Percentiles rank a stretch among this genome's conserved stretches.
These are phyloP conservation scores for Brachycybe producta DNA, from an alignment of 2,888 invertebrate genomes.

Conservation along the genomic window DNA sequence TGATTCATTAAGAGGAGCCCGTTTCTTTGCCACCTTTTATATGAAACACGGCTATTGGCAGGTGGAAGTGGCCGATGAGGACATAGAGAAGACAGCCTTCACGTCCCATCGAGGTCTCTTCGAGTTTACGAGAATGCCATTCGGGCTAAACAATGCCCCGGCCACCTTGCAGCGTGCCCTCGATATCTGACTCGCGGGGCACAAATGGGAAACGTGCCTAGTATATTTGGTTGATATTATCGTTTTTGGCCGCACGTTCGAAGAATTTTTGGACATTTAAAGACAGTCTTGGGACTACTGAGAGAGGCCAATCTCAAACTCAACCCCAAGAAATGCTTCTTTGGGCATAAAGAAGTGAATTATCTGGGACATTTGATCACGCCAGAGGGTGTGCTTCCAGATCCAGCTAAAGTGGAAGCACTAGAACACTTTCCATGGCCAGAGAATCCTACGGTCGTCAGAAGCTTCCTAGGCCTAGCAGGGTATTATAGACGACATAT, in stretches of 20 bases:
- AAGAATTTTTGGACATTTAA: background rate
- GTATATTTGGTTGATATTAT: conserved; percentile 5
- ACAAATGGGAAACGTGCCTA: background rate
- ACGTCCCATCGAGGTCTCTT: no score
- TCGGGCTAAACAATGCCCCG: conserved; percentile 7
- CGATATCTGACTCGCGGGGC: conserved; percentile 21
- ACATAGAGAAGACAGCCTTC: no score
- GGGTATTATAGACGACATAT: background rate
- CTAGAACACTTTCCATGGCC: background rate
- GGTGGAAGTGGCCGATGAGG: no score
- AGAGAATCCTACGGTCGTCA: background rate
- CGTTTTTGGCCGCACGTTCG: background rate
- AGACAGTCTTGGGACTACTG: background rate
- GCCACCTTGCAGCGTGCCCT: conserved; percentile 2
- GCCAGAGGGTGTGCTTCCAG: background rate
- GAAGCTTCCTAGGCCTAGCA: conserved; percentile 6
- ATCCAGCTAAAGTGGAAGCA: background rate
- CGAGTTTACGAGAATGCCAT: conserved; percentile 1
- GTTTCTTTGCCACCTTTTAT: no score
- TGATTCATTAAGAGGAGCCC: no score
- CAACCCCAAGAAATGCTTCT: background rate
- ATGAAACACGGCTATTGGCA: no score
- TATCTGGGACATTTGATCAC: conserved; percentile 3
- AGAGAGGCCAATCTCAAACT: background rate
- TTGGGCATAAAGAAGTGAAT: background rate